Evolutionary conservation across 2,113 vertebrate species (phyloP).

Genomic region (Bettongia penicillata): DNA sequence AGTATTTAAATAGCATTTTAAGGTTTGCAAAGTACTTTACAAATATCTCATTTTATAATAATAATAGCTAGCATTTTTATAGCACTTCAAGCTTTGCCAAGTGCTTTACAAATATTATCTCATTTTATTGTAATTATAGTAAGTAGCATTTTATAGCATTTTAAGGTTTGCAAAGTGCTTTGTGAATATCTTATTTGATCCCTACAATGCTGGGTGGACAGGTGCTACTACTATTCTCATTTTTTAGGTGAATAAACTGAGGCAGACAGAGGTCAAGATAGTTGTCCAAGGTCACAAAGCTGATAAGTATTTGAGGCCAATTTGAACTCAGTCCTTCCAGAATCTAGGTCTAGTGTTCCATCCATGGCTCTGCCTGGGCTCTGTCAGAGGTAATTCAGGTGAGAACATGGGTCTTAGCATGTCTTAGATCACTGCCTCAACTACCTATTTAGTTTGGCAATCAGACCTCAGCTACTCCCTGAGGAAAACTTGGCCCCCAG

Average conservation of each 20-base stretch:
- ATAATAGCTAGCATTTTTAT: not conserved
- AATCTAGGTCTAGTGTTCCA: not conserved
- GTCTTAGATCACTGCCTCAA: slow-evolving; percentile 20
- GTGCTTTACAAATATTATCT: not conserved
- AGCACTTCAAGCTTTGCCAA: not conserved
- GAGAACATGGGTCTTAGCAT: not conserved
- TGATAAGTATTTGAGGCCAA: slow-evolving; percentile 7
- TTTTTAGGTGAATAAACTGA: slow-evolving; percentile 24
- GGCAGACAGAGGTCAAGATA: not conserved
- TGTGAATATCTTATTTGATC: slow-evolving; percentile 12
- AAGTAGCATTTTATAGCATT: not conserved
- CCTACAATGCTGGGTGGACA: not conserved
- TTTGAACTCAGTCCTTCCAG: not conserved
- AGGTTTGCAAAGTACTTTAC: not conserved
- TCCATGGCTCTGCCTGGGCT: not conserved
- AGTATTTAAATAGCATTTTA: not conserved
- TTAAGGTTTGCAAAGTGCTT: not conserved
- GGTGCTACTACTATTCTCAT: not conserved
- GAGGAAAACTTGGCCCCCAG: not conserved
- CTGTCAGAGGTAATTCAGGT: not conserved
- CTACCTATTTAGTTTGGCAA: not conserved
- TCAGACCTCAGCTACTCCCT: not conserved
- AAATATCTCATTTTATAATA: not conserved
- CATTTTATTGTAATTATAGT: not conserved
- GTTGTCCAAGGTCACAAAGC: slow-evolving; percentile 5